phyloP scores from a whole-genome alignment of 2,888 invertebrate genomes.

The Sinodicranocentrus sp. region DNA sequence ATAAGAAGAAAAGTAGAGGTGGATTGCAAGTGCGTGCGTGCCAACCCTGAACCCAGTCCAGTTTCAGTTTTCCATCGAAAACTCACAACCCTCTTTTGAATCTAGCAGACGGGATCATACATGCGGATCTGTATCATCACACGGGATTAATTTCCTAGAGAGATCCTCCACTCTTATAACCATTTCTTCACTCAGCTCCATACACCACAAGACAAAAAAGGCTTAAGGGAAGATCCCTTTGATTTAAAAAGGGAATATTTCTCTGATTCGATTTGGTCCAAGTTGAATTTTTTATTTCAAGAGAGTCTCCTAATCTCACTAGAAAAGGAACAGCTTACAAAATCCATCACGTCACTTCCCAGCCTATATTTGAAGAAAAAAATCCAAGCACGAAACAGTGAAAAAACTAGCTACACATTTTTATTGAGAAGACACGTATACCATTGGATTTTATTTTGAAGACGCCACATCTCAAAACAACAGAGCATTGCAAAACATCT shows the following conservation, averaged over 20 bases:
- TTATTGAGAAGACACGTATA: too few species aligned
- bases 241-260: constrained; percentile 63
- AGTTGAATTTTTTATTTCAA: constrained; percentile 26
- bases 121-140: constrained; percentile 55
- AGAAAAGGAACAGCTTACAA: not conserved
- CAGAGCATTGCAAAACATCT: too few species aligned
- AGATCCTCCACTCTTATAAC: constrained; percentile 20
- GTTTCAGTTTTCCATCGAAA: constrained; percentile 66
- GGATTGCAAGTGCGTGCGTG: constrained; percentile 65
- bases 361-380: too few species aligned
- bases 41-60: constrained; percentile 50
- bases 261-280: constrained; percentile 59
- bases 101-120: constrained; percentile 30
- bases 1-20: constrained; percentile 40
- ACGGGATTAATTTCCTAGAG: constrained; percentile 64
- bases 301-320: too few species aligned
- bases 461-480: not conserved
- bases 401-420: too few species aligned
- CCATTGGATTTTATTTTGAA: too few species aligned
- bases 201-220: constrained; percentile 53
- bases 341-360: too few species aligned
- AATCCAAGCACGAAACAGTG: too few species aligned
- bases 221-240: constrained; percentile 65
- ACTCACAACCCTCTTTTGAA: constrained; percentile 59
- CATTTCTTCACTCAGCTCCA: constrained; percentile 41